These are phyloP conservation scores for Callyntrura sp. DNA, from an alignment of 2,888 invertebrate genomes.

Conservation along the genomic window DNA sequence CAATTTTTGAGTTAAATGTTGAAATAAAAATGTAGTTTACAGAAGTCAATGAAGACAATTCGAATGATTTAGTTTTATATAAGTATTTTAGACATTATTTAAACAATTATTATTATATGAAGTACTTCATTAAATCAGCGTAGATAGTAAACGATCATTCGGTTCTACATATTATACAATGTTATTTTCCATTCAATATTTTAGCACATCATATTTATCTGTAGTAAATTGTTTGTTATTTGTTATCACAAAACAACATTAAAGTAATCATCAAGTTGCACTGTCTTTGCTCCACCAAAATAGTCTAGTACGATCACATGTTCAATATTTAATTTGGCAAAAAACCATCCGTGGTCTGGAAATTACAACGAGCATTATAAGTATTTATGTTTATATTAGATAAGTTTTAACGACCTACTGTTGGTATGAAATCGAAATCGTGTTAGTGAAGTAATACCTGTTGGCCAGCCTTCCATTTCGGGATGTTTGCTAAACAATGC, in stretches of 20 bases:
- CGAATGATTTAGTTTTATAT: too few species aligned
- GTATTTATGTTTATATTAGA: not conserved
- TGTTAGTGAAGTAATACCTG: constrained; percentile 85
- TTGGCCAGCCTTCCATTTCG: constrained; percentile 89
- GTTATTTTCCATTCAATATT: too few species aligned
- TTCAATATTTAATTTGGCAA: constrained; percentile 91
- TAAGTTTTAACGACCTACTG: not conserved
- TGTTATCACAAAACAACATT: constrained; percentile 82
- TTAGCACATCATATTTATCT: too few species aligned
- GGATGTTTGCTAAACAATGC: constrained; percentile 91
- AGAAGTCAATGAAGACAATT: too few species aligned
- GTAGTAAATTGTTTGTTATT: not conserved
- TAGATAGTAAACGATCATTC: too few species aligned
- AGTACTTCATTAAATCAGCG: too few species aligned
- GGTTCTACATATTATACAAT: too few species aligned
- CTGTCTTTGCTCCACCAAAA: constrained; percentile 91
- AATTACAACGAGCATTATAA: constrained; percentile 82
- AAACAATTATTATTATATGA: too few species aligned
- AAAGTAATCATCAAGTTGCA: constrained; percentile 89
- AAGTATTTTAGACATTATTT: too few species aligned
- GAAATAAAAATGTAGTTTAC: too few species aligned
- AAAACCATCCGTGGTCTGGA: constrained; percentile 92
- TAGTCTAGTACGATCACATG: constrained; percentile 92
- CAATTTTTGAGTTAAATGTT: too few species aligned
- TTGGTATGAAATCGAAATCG: not conserved